Percentiles rank a stretch among this genome's conserved stretches.
These are phyloP conservation scores for Lepidurus apus DNA, from an alignment of 1,140 invertebrate genomes.

Conservation along the genomic window DNA sequence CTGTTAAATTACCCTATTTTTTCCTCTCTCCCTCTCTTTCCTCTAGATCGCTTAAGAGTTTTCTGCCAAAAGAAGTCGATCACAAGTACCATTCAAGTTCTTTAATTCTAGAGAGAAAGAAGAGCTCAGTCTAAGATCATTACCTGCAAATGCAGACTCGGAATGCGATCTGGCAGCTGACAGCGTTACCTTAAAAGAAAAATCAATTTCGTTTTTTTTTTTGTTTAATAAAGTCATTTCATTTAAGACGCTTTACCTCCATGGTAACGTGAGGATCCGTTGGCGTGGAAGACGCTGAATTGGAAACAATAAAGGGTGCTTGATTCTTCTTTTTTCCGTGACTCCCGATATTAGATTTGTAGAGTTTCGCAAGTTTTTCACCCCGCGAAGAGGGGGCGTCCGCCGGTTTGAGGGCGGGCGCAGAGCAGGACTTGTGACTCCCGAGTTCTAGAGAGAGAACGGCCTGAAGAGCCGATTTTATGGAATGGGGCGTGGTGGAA, in stretches of 20 bases:
- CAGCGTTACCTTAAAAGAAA: constrained; percentile 26
- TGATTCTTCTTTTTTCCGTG: not conserved
- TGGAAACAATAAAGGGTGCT: constrained; percentile 20
- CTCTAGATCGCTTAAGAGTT: not conserved
- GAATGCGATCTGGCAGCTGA: constrained; percentile 30
- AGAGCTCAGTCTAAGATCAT: not conserved
- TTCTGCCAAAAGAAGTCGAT: not conserved
- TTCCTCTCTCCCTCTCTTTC: constrained; percentile 22
- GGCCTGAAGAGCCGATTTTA: constrained; percentile 32
- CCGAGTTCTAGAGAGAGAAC: constrained; percentile 29
- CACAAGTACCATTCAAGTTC: not conserved
- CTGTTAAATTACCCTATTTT: not conserved
- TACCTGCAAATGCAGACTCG: constrained; percentile 33
- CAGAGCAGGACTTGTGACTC: constrained; percentile 29
- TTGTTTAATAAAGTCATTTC: not conserved
- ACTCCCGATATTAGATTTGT: not conserved
- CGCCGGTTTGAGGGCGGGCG: constrained; percentile 24
- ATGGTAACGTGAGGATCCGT: constrained; percentile 32
- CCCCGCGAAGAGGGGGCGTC: not conserved
- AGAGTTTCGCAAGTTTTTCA: not conserved
- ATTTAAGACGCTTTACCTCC: constrained; percentile 30
- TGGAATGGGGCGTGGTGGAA: constrained; percentile 25
- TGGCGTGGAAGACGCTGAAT: constrained; percentile 34
- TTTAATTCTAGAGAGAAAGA: not conserved
- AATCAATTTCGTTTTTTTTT: not conserved